Conservation (phyloP, 2,113 vertebrate genomes). For the Tricholaema leucomelas region DNA sequence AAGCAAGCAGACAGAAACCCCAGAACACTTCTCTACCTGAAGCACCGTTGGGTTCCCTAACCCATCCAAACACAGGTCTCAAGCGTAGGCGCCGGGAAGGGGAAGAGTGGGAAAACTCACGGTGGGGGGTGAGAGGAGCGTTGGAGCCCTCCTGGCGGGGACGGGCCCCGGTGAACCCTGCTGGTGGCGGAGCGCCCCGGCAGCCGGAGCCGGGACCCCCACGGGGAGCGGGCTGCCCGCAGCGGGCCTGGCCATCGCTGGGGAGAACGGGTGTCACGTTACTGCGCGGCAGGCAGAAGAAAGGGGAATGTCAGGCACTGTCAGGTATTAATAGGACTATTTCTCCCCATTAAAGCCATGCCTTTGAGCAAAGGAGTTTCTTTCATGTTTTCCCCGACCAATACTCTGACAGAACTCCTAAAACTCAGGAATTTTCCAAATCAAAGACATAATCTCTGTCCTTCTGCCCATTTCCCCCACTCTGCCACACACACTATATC, state of each 20-base stretch:
- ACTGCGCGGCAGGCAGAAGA: constrained; percentile 49
- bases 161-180: not conserved
- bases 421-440: constrained; percentile 70
- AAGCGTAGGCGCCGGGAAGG: not conserved
- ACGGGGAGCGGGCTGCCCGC: not conserved
- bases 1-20: too few relatives aligned
- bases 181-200: accelerated
- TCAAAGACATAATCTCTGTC: constrained; percentile 57
- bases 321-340: constrained; percentile 53
- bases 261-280: not conserved
- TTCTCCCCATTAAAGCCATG: constrained; percentile 66
- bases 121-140: not conserved
- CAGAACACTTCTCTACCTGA: not conserved
- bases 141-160: not conserved
- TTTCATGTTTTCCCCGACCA: constrained; percentile 64
- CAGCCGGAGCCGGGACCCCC: not conserved
- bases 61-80: not conserved
- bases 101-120: not conserved
- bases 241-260: not conserved
- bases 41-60: accelerated
- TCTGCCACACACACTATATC: not conserved
- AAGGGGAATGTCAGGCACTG: constrained; percentile 20
- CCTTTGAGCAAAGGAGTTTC: constrained; percentile 64
- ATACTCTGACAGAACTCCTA: constrained; percentile 53
- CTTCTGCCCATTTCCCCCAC: not conserved